Base-by-base conservation (phyloP, 2,888 invertebrate species). In the Calameuta idolon region DNA sequence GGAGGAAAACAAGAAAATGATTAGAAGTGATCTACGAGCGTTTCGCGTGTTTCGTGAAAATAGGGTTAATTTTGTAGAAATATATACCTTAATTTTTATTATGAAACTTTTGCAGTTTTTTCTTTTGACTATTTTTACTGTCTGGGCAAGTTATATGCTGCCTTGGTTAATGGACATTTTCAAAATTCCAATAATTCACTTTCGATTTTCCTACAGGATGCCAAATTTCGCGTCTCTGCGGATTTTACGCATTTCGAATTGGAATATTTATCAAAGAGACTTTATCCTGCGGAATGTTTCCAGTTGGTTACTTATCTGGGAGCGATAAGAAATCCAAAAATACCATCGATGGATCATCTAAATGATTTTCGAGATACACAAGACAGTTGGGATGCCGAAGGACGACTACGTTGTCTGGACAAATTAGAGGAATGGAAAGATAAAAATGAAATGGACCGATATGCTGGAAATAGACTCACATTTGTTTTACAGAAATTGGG, bases 31-130 rank as follows among this genome's bases (percentile, higher is more conserved):
- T 23, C 40, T 40, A 2, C 23, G 55, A 23, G 55, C 55, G 23
- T n/a, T 30, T 76, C 37, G 55, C n/a, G 33, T 31, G 34, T 74
- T 30, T 40, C 23, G 75, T 78, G 73, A 75, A 77, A 35, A 69
- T 34, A 75, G 23, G 35, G 69, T 75, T 76, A 69, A 69, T 76
- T 77, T 79, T 79, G 71, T 76, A 69, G 31, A 69, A 75, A 77
- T 37, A 78, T 68, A 15, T 76, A 76, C 34, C 73, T 69, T 68
- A 55, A 75, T 78, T 77, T 80, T 77, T 77, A 77, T 40, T 40
- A 83, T 81, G 80, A 80, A 79, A 83, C 76, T 81, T 81, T 75
- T 81, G 79, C 71, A 34, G 76, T 68, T 83, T 81, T 81, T 79
- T 71, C 69, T 81, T 77, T 79, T 81, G 76, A 81, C 79, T 69